These are phyloP conservation scores for Drosophila peninsularis DNA, from an alignment of 2,888 invertebrate genomes.

Conservation along the genomic window DNA sequence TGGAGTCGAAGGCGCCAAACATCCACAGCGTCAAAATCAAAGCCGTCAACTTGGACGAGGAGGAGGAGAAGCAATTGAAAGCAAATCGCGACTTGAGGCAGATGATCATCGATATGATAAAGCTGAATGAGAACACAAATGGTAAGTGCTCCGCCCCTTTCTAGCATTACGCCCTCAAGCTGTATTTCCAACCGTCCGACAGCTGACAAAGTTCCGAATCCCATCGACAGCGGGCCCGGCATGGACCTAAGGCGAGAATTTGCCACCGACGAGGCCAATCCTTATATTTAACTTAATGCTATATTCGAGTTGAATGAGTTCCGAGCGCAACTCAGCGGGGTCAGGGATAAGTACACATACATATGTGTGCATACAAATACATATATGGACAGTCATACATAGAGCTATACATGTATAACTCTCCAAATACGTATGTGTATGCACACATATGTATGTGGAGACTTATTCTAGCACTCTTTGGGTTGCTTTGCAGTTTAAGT, in stretches of 20 bases:
- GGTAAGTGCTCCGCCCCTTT: constrained; percentile 10
- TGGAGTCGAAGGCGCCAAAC: neutral
- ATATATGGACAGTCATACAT: too few species aligned
- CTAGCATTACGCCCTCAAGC: too few species aligned
- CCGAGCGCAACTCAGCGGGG: too few species aligned
- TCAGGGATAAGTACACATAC: too few species aligned
- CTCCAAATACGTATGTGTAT: too few species aligned
- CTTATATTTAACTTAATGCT: constrained; percentile 34
- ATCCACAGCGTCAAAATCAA: constrained; percentile 14
- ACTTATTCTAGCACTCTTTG: neutral
- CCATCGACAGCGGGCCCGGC: constrained; percentile 8
- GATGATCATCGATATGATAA: constrained; percentile 22
- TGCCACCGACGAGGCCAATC: constrained; percentile 57
- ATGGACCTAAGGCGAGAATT: constrained; percentile 45
- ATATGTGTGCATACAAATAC: too few species aligned
- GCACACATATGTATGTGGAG: too few species aligned
- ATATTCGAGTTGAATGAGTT: neutral
- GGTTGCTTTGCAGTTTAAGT: neutral
- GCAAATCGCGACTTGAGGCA: constrained; percentile 16
- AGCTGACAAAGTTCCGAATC: constrained; percentile 11
- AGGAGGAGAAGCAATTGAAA: constrained; percentile 6
- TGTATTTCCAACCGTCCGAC: neutral
- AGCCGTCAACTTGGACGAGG: constrained; percentile 21
- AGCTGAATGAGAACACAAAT: neutral
- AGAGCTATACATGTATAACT: too few species aligned